Base-by-base conservation (phyloP, 2,113 vertebrate genomes). In the Grammomys dolichurus region DNA sequence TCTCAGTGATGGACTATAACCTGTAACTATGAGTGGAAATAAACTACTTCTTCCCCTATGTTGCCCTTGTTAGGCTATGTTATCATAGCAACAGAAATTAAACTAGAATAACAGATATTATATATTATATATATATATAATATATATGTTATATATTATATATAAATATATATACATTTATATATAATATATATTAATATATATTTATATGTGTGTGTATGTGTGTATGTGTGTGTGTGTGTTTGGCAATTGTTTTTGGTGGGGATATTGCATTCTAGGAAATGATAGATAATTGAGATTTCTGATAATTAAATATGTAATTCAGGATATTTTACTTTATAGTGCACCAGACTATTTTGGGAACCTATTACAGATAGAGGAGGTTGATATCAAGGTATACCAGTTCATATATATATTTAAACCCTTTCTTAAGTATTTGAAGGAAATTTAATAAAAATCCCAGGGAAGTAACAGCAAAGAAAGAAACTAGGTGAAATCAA, bases 311-410 rank as follows among this genome's bases (percentile, higher is more conserved):
- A 82, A 1, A 96, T 28, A 67, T 10, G 54, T 80, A 26, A 1
- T 56, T 81, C 36, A n/a, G 76, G 73, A 56, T 28, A n/a, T 87
- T 88, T 94, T 92, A 67, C 40, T 80, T 81, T 72, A 92, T 78
- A 70, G 67, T 90, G 7, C 73, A 54, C 10, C 16, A 95, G 89
- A 48, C 10, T 43, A 70, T 90, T 82, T 78, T 65, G 96, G n/a
- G 40, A 88, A n/a, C 2, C 17, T 9, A 88, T 56, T 92, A 76
- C 0, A 93, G 73, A 36, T 3, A n/a, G 36, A 87, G 87, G 70
- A 73, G 40, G 3, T 8, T 72, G 72, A 67, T 14, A 69, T 22
- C 72, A 90, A 85, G 6, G 5, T 67, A 24, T 81, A 13, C 12
- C 26, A 90, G 77, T 84, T 58, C 33, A 67, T 95, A 36, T 77